Evolutionary conservation across 2,797 vertebrate species (phyloP), one percentile per base, ranked within the genome.

Genomic region (Pteronotus mesoamericanus): DNA sequence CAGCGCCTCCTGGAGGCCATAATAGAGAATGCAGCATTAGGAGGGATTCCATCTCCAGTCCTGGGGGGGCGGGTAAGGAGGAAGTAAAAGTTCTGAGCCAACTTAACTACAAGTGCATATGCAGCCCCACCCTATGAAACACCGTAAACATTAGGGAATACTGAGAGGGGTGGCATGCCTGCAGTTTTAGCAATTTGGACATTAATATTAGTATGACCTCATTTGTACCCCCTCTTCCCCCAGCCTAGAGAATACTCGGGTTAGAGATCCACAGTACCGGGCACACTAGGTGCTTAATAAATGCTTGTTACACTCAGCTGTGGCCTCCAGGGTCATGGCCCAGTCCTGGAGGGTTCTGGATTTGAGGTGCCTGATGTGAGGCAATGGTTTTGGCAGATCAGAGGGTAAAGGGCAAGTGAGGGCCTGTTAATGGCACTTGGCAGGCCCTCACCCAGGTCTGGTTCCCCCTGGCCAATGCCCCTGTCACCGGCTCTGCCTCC

Each of bases 1-100:
- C 48, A 89, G 69, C 86, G 71, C 96, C 97, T 85, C 69, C 97
- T 97, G 66, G 69, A 39, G 96, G 95, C 21, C 5, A 5, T 0
- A 1, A 0, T 1, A 14, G 69, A 91, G 16, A 94, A 48, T 79
- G 82, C 96, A 55, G 18, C 1, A 24, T 26, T 11, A 37, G 19
- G 34, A 66, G 26, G 44, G 19, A 3, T 24, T 48, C 24, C 42
- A 8, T 2, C 18, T 2, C 4, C 39, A 44, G 10, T n/a, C 48
- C 46, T 5, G 18, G 5, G 18, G 5, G 5, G 14, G 5, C 4
- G 14, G 5, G 19, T 10, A 3, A 3, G 48, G 48, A 82, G 44
- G 21, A 84, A 42, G 61, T 0, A 44, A 22, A 24, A 34, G 21
- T 3, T 6, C 9, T 1, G 32, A 29, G 34, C 26, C 75, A 19